Percentiles rank a stretch among this genome's conserved stretches.
phyloP scores from a whole-genome alignment of 1,140 invertebrate genomes.

The Ruditapes philippinarum region DNA sequence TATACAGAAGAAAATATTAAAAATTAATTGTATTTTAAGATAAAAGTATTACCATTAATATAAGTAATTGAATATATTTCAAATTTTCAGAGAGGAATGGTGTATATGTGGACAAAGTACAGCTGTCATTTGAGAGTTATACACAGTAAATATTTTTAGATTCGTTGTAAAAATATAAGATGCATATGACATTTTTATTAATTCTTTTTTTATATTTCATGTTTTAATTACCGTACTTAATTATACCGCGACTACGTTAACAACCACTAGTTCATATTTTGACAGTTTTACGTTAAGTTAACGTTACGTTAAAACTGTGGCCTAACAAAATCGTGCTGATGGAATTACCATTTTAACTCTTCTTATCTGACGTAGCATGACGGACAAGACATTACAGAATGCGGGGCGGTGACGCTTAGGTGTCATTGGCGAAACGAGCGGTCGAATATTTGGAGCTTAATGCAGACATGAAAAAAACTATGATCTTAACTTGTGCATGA shows the following conservation, averaged over 20 bases:
- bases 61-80: no score
- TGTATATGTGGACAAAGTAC: no score
- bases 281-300: background rate
- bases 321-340: background rate
- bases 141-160: background rate
- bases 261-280: background rate
- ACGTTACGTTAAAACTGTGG: background rate
- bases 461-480: background rate
- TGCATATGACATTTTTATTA: conserved; percentile 1
- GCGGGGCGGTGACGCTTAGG: background rate
- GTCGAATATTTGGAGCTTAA: background rate
- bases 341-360: background rate
- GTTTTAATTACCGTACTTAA: conserved; percentile 7
- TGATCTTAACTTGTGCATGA: background rate
- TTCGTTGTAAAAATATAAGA: background rate
- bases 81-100: no score
- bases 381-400: conserved; percentile 1
- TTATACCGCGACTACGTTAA: background rate
- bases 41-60: no score
- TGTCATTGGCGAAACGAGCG: background rate
- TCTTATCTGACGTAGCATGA: background rate
- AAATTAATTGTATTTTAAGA: no score
- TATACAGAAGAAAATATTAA: no score
- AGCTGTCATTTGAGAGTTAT: no score
- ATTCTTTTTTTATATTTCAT: background rate